Evolutionary conservation across 1,140 invertebrate genomes (phyloP), one percentile per base, ranked within the genome.

Genomic region (Apis mellifera): DNA sequence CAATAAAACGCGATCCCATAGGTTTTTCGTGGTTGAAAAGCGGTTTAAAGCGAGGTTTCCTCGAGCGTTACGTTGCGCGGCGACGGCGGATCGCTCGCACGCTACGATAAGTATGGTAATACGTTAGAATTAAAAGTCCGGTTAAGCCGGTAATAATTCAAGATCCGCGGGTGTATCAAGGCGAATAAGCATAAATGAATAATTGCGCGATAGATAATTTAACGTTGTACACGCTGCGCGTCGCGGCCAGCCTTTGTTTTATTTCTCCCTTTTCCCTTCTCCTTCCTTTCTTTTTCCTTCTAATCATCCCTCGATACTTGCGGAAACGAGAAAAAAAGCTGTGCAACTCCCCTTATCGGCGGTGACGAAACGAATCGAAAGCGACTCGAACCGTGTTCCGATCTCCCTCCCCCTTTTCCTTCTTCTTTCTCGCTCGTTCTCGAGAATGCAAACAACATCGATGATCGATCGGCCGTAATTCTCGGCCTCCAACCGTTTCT

Each of bases 111-210:
- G 87, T 92, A 93, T 93, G 92, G 92, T 93, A 93, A 93, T 93
- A 92, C 85, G 89, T 92, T 92, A 90, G 90, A 92, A 94, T 93
- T 93, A 93, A 93, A 93, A 93, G 78, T 91, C 86, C 89, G 88
- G 90, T 92, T 89, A 93, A 93, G 92, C 92, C 90, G 90, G 92
- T 90, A 93, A 94, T 94, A 93, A 93, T 93, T 94, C 91, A 93
- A 93, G 91, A 92, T 93, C 91, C 90, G 85, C 86, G 89, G 73
- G 90, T 93, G 89, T 93, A 94, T 94, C 92, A 92, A 91, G 83
- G 82, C 90, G 91, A 94, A 94, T 94, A 93, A 93, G 93, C 93
- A 93, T 94, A 93, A 94, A 94, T 94, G 93, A 94, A 94, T 94
- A 93, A 94, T 92, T 93, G 92, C 89, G 76, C 86, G 90, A 93